These are phyloP conservation scores for Phaedon cochleariae DNA, from an alignment of 2,888 invertebrate species.

Conservation along the genomic window DNA sequence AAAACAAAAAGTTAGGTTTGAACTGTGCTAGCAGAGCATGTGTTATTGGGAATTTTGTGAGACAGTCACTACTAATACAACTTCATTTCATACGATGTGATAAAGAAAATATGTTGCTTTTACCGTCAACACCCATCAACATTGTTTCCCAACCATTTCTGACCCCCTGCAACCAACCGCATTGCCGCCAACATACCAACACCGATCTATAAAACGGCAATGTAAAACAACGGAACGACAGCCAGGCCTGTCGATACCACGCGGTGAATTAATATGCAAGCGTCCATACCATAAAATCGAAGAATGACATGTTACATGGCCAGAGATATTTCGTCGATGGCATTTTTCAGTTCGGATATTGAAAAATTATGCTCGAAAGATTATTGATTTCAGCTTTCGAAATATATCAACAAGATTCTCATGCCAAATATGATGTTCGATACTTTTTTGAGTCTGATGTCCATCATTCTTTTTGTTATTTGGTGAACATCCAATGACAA, in stretches of 20 bases:
- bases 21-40: too few relatives aligned
- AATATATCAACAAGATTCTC: neutral
- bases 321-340: constrained; percentile 27
- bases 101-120: neutral
- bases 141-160: constrained; percentile 1
- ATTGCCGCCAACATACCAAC: constrained; percentile 13
- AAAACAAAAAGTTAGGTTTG: too few relatives aligned
- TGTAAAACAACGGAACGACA: constrained; percentile 21
- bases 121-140: neutral
- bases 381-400: neutral
- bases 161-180: constrained; percentile 15
- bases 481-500: too few relatives aligned
- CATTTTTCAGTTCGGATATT: constrained; percentile 24
- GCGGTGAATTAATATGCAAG: constrained; percentile 30
- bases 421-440: neutral
- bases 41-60: too few relatives aligned
- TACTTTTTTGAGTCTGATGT: neutral
- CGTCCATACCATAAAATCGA: constrained; percentile 25
- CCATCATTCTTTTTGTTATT: neutral
- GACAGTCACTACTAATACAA: too few relatives aligned
- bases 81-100: too few relatives aligned
- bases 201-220: constrained; percentile 18
- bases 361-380: constrained; percentile 10
- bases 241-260: constrained; percentile 23
- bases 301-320: constrained; percentile 27